Percentiles rank a stretch among this genome's conserved stretches.
Conservation (phyloP, 2,888 invertebrate species). For the Pediacus dermestoides region DNA sequence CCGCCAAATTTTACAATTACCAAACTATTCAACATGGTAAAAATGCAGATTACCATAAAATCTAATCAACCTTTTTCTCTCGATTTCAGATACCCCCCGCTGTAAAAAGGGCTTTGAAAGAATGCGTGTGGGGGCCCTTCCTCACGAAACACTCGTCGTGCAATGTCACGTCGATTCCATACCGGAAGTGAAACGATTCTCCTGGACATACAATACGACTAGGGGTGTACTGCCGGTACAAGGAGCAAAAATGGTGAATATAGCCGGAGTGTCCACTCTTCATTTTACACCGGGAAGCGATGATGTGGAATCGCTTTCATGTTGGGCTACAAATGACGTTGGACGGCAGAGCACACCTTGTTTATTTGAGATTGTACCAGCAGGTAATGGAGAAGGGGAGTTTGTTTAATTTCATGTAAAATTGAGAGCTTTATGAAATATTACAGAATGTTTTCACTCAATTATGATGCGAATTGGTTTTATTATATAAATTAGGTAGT, state of each 20-base stretch:
- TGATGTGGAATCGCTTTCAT: constrained; percentile 79
- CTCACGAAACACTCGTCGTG: constrained; percentile 69
- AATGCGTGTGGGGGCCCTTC: constrained; percentile 68
- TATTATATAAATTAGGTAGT: constrained; percentile 31
- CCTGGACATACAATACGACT: constrained; percentile 82
- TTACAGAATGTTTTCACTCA: neutral
- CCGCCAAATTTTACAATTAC: no score
- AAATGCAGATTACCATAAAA: no score
- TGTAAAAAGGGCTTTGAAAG: constrained; percentile 70
- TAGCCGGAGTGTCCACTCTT: constrained; percentile 53
- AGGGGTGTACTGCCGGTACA: constrained; percentile 67
- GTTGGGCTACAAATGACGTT: constrained; percentile 83
- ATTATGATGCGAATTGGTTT: constrained; percentile 25
- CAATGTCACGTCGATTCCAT: constrained; percentile 81
- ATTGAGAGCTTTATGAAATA: no score
- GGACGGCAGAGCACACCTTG: constrained; percentile 80
- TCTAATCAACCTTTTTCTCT: no score
- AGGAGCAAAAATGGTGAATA: constrained; percentile 57
- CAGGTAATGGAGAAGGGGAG: constrained; percentile 58
- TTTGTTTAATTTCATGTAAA: neutral
- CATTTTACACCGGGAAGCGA: constrained; percentile 54
- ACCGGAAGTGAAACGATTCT: constrained; percentile 69
- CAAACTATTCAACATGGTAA: no score
- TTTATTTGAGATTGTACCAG: constrained; percentile 75
- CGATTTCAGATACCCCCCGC: constrained; percentile 71